Conservation (phyloP, 2,113 vertebrate genomes). For the Spea bombifrons region DNA sequence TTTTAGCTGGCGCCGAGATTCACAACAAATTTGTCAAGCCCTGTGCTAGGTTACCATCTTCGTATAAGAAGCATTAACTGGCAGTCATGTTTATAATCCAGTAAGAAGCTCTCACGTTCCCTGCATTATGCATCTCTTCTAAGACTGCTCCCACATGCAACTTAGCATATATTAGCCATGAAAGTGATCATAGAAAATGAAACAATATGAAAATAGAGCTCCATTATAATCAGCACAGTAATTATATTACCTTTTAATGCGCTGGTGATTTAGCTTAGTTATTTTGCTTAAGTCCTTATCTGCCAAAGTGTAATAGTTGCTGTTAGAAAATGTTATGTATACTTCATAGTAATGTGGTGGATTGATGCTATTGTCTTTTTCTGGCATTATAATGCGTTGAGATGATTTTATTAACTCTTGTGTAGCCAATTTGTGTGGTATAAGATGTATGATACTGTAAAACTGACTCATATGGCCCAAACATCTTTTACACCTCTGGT, state of each 20-base stretch:
- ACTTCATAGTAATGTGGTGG: slow-evolving; percentile 12
- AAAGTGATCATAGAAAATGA: slow-evolving; percentile 33
- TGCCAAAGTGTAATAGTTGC: slow-evolving; percentile 36
- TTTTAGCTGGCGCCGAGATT: no score
- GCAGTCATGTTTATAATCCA: slow-evolving; percentile 6
- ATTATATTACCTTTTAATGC: slow-evolving; percentile 41
- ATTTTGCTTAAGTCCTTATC: slow-evolving; percentile 36
- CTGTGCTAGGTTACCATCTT: slow-evolving; percentile 11
- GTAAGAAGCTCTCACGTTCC: slow-evolving; percentile 8
- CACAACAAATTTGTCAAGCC: no score
- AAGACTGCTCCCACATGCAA: slow-evolving; percentile 19
- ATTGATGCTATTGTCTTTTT: slow-evolving; percentile 23
- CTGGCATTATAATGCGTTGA: slow-evolving; percentile 2
- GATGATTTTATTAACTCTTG: neutral
- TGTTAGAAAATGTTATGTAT: slow-evolving; percentile 33
- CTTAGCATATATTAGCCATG: slow-evolving; percentile 27
- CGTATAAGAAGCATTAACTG: slow-evolving; percentile 6
- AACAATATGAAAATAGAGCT: slow-evolving; percentile 41
- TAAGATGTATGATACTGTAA: no score
- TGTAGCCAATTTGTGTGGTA: neutral
- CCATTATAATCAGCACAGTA: slow-evolving; percentile 38
- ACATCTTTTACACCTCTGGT: no score
- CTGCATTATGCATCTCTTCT: slow-evolving; percentile 20
- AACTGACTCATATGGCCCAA: no score
- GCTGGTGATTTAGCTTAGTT: slow-evolving; percentile 32